Evolutionary conservation across 2,888 invertebrate genomes (phyloP).

Genomic region (Melinopterus prodromus): DNA sequence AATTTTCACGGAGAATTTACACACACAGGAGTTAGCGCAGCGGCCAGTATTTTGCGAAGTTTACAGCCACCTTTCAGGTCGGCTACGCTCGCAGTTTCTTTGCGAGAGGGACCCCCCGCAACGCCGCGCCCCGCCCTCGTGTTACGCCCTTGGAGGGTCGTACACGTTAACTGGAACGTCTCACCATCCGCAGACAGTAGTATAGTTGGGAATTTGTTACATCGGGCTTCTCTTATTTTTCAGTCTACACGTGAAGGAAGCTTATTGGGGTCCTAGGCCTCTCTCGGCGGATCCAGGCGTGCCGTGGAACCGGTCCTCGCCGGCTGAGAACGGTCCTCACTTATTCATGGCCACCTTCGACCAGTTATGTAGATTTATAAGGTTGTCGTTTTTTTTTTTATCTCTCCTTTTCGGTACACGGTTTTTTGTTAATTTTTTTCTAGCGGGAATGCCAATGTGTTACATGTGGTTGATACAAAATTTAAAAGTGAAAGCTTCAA

Average conservation of each 20-base stretch:
- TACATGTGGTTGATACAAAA: not conserved
- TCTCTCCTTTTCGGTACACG: not conserved
- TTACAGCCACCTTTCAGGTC: conserved; percentile 4
- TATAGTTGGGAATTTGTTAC: conserved; percentile 15
- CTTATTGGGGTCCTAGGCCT: not conserved
- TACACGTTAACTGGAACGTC: conserved; percentile 17
- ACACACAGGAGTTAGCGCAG: not conserved
- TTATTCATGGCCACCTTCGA: conserved; percentile 33
- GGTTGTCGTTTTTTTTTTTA: not conserved
- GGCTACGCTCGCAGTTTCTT: not conserved
- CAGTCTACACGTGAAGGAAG: not conserved
- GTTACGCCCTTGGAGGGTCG: conserved; percentile 5
- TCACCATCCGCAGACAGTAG: not conserved
- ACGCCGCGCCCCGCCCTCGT: conserved; percentile 7
- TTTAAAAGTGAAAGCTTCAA: no score
- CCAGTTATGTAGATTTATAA: conserved; percentile 39
- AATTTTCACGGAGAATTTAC: conserved; percentile 4
- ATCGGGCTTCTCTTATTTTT: conserved; percentile 1
- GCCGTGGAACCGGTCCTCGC: not conserved
- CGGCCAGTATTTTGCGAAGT: not conserved
- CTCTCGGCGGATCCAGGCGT: not conserved
- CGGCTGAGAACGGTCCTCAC: conserved; percentile 14
- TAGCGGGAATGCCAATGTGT: not conserved
- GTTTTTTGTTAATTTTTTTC: not conserved
- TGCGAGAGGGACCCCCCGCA: not conserved